These are phyloP conservation scores for Epizoanthus fatuus DNA, from an alignment of 92 coral and sea anemone species.

Conservation along the genomic window DNA sequence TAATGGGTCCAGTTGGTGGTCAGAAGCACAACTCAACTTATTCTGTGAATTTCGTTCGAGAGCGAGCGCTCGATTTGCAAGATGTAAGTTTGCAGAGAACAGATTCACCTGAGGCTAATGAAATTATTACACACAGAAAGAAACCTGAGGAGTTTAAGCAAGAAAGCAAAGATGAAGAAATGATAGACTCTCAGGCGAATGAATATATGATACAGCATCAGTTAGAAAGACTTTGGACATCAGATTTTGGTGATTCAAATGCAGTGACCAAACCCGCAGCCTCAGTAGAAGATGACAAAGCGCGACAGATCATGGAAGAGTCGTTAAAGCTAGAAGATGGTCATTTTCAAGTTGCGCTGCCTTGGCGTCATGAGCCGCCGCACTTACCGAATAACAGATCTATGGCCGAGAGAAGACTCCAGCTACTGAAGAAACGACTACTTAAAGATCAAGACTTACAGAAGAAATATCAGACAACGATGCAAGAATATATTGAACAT, in stretches of 20 bases:
- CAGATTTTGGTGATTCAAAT: constrained; percentile 51
- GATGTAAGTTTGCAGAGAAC: background rate
- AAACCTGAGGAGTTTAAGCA: background rate
- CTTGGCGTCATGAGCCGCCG: constrained; percentile 53
- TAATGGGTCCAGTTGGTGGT: constrained; percentile 74
- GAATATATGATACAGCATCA: constrained; percentile 37
- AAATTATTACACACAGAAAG: background rate
- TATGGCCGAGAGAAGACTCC: constrained; percentile 48
- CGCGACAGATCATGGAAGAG: constrained; percentile 49
- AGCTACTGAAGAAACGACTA: constrained; percentile 54
- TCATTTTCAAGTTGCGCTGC: constrained; percentile 64
- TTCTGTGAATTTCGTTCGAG: constrained; percentile 55
- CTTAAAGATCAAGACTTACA: constrained; percentile 42
- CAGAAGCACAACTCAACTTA: constrained; percentile 35
- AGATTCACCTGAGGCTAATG: background rate
- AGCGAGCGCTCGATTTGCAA: constrained; percentile 14
- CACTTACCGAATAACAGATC: constrained; percentile 43
- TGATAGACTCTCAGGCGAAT: constrained; percentile 7
- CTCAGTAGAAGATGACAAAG: constrained; percentile 57
- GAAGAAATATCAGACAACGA: constrained; percentile 38
- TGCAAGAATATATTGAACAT: constrained; percentile 28
- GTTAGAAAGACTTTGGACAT: constrained; percentile 63
- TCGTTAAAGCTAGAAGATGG: constrained; percentile 37
- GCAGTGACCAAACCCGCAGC: constrained; percentile 20
- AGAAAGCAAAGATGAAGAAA: constrained; percentile 45